Evolutionary conservation across 2,113 vertebrate genomes (phyloP).

Genomic region (Oreochromis niloticus): DNA sequence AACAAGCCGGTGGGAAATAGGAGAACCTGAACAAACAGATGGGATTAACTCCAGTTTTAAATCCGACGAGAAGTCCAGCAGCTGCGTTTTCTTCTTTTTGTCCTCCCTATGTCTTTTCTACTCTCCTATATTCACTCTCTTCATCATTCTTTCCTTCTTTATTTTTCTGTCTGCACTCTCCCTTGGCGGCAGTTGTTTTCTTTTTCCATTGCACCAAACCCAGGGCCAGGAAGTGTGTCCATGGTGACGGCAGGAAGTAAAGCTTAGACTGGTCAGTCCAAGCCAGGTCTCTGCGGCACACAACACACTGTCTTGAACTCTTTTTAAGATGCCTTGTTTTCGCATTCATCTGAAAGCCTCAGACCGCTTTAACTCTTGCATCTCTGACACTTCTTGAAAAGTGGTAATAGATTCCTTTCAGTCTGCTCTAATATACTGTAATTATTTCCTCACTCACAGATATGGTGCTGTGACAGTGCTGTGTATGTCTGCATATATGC

Average conservation of each 20-base stretch:
- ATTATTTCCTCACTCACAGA: background rate
- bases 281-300: constrained; percentile 28
- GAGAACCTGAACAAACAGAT: constrained; percentile 23
- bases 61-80: constrained; percentile 42
- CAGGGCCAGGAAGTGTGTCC: constrained; percentile 61
- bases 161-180: background rate
- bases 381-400: background rate
- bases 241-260: constrained; percentile 59
- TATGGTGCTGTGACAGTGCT: background rate
- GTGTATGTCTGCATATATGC: background rate
- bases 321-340: background rate
- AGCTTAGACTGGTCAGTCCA: constrained; percentile 18
- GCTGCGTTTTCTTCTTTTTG: constrained; percentile 15
- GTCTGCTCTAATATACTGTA: background rate
- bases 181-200: constrained; percentile 1
- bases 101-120: background rate
- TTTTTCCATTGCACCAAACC: constrained; percentile 31
- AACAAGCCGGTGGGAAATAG: background rate
- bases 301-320: background rate
- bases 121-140: background rate
- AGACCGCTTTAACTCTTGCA: background rate
- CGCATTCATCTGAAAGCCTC: background rate
- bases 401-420: background rate
- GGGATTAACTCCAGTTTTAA: constrained; percentile 40
- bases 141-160: background rate